Base-by-base conservation (phyloP, 2,797 vertebrate genomes). In the Acanthurus leucopareius region DNA sequence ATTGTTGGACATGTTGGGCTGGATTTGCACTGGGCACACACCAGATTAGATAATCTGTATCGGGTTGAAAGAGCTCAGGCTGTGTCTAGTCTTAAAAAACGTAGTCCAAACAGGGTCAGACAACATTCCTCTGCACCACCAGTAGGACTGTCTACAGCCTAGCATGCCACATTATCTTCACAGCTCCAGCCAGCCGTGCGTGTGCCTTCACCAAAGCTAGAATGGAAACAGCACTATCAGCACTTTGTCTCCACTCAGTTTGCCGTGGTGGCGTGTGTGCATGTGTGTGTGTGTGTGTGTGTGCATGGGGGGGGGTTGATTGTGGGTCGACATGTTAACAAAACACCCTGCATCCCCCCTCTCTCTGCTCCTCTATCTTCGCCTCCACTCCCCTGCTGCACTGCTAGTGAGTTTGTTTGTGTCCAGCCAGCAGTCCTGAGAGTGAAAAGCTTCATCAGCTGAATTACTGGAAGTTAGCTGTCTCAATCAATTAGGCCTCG, bases 401-500 rank as follows among this genome's bases (percentile, higher is more conserved):
- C 75, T 76, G 77, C 81, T 61, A 14, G 65, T 78, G 83, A 86
- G 86, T 86, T 76, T 77, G 89, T 90, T 92, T 90, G 88, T 91
- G 88, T 93, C 86, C 88, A 92, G 88, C 92, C 91, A 93, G 91
- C 86, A 92, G 87, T 92, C 81, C 86, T 88, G 88, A 86, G 88
- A 92, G 89, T 83, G 88, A 94, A 94, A 87, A 87, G 91, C 93
- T 89, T 93, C 90, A 93, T 94, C 92, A 93, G 91, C 93, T 93
- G 89, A 93, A 94, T 91, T 89, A 90, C 90, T 93, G 84, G 86
- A 93, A 93, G 90, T 93, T 91, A 91, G 91, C 91, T 93, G 94
- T 95, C 92, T 88, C 86, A 84, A 80, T 93, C 91, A 87, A 93
- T 94, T 93, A 93, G 73, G 68, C 79, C 89, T 72, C 72, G 75